phyloP scores from a whole-genome alignment of 2,888 invertebrate species.

The Plemyria rubiginata region DNA sequence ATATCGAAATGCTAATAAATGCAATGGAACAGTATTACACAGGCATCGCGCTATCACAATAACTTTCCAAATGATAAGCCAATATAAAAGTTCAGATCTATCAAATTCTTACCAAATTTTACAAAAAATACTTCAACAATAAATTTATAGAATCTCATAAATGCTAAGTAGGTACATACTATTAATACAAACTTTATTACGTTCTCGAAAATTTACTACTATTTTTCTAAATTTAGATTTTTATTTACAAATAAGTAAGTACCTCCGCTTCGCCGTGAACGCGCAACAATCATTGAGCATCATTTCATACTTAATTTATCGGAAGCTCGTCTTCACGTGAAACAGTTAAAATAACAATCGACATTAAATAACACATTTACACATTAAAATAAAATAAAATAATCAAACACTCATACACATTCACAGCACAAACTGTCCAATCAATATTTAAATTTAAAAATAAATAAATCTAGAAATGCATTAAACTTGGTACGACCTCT shows the following conservation, averaged over 20 bases:
- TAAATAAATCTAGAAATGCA: conserved; percentile 84
- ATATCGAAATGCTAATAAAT: conserved; percentile 83
- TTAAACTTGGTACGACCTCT: conserved; percentile 81
- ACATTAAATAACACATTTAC: conserved; percentile 82
- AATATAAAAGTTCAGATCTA: conserved; percentile 75
- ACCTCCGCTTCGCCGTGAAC: conserved; percentile 76
- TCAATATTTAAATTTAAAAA: conserved; percentile 78
- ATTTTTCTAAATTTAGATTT: conserved; percentile 75
- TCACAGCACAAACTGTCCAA: conserved; percentile 79
- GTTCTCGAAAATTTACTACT: conserved; percentile 73
- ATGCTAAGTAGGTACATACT: conserved; percentile 76
- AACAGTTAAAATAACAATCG: conserved; percentile 70
- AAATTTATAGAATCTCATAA: conserved; percentile 79
- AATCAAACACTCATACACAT: conserved; percentile 68
- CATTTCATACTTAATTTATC: conserved; percentile 63
- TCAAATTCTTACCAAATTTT: conserved; percentile 70
- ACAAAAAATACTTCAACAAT: conserved; percentile 77
- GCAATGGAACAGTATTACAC: conserved; percentile 73
- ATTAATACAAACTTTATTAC: conserved; percentile 71
- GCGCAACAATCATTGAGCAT: conserved; percentile 82
- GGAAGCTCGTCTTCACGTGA: conserved; percentile 68
- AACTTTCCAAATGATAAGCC: conserved; percentile 68
- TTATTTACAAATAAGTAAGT: conserved; percentile 73
- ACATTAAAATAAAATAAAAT: conserved; percentile 72
- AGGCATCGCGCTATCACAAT: conserved; percentile 82